A percentile compares a stretch with the other conserved stretches of the same genome.
Conservation (phyloP, 2,888 invertebrate species). For the Drosophila niveifrons region DNA sequence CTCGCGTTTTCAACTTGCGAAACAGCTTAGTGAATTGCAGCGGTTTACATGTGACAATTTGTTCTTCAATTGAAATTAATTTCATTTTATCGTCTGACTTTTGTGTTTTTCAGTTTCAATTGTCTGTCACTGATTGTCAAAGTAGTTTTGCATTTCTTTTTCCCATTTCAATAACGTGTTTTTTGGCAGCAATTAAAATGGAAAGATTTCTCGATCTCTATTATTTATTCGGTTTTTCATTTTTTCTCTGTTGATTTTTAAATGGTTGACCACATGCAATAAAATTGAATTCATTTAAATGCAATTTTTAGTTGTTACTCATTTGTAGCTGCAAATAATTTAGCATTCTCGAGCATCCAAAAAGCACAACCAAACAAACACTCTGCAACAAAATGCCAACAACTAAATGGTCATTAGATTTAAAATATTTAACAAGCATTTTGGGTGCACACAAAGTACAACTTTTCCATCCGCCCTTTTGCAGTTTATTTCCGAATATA, state of each 20-base stretch:
- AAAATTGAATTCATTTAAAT: constrained; percentile 11
- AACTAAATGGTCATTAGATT: neutral
- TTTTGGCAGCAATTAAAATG: neutral
- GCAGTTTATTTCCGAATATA: neutral
- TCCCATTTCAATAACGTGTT: neutral
- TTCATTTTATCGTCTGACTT: constrained; percentile 16
- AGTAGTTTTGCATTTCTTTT: neutral
- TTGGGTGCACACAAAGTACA: neutral
- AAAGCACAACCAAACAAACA: neutral
- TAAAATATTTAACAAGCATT: neutral
- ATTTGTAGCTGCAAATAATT: constrained; percentile 16
- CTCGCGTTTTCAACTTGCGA: constrained; percentile 38
- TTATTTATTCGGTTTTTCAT: constrained; percentile 1
- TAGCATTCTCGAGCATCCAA: neutral
- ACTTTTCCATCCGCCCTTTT: neutral
- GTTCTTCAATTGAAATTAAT: constrained; percentile 43
- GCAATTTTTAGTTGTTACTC: neutral
- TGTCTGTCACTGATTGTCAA: neutral
- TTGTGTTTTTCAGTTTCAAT: constrained; percentile 5
- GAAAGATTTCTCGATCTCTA: neutral
- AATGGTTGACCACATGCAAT: neutral
- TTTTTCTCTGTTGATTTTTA: neutral
- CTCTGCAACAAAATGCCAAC: neutral
- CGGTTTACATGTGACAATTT: constrained; percentile 45
- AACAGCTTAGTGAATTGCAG: constrained; percentile 21